These are phyloP conservation scores for Hyles euphorbiae DNA, from an alignment of 1,140 invertebrate species.

Conservation along the genomic window DNA sequence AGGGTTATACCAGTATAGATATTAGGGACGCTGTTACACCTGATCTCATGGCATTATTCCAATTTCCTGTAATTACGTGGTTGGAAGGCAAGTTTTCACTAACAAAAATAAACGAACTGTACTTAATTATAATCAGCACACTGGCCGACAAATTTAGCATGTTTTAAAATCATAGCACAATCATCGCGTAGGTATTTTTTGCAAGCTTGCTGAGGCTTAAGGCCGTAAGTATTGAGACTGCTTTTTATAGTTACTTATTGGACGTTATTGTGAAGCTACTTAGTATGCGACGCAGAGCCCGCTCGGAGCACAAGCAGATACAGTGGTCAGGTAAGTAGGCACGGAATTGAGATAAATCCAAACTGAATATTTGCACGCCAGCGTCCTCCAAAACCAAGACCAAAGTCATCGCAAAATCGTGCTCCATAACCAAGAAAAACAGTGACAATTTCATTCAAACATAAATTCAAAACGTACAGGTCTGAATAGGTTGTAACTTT, in stretches of 20 bases:
- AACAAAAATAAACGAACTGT: no score
- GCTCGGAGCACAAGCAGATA: constrained; percentile 26
- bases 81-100: no score
- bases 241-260: constrained; percentile 48
- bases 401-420: constrained; percentile 22
- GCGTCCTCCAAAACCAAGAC: constrained; percentile 1
- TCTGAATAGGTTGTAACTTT: constrained; percentile 1
- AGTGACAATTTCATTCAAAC: background rate
- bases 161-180: no score
- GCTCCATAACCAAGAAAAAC: background rate
- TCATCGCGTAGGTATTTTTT: no score
- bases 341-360: constrained; percentile 31
- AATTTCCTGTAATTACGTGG: no score
- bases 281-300: constrained; percentile 36
- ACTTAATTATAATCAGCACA: no score
- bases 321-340: constrained; percentile 37
- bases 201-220: no score
- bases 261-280: constrained; percentile 40
- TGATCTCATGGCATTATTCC: no score
- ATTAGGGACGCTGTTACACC: no score
- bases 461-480: background rate
- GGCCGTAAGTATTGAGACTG: constrained; percentile 17
- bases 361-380: constrained; percentile 9
- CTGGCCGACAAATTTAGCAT: no score
- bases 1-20: no score